Percentiles rank a stretch among this genome's conserved stretches.
phyloP scores from a whole-genome alignment of 2,888 invertebrate genomes.

The Lepidochitona cinerea region DNA sequence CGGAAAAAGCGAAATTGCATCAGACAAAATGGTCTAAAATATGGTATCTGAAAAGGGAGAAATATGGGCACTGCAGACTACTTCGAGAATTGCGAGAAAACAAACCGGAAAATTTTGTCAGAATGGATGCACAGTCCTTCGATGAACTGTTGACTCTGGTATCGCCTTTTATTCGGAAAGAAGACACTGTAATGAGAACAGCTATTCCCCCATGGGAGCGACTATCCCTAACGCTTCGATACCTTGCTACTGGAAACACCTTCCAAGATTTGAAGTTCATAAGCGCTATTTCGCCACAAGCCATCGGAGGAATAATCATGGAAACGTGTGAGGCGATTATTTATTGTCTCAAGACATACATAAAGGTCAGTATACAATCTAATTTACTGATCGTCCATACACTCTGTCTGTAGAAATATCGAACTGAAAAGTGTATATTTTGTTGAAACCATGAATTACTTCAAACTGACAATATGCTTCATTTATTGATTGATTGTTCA shows the following conservation, averaged over 20 bases:
- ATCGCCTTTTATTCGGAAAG: conserved; percentile 16
- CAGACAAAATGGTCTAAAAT: too few relatives aligned
- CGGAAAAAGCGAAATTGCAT: too few relatives aligned
- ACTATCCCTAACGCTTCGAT: conserved; percentile 23
- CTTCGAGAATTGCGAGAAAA: conserved; percentile 17
- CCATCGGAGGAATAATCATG: conserved; percentile 14
- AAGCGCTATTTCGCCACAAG: conserved; percentile 15
- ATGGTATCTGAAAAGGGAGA: too few relatives aligned
- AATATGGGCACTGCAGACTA: too few relatives aligned
- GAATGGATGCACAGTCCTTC: conserved; percentile 17
- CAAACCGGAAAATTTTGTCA: conserved; percentile 18
- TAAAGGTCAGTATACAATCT: background rate
- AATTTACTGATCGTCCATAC: too few relatives aligned
- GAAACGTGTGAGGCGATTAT: conserved; percentile 21
- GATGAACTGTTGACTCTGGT: conserved; percentile 14
- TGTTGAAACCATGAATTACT: too few relatives aligned
- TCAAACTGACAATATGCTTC: too few relatives aligned
- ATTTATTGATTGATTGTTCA: too few relatives aligned
- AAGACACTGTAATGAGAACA: conserved; percentile 16
- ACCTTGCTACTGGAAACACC: conserved; percentile 14
- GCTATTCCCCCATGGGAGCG: conserved; percentile 19
- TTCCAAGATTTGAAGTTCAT: conserved; percentile 19
- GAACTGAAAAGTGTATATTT: too few relatives aligned
- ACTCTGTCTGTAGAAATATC: too few relatives aligned
- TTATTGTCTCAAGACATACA: background rate